These are phyloP conservation scores for Sthenelais limicola DNA, from an alignment of 2,888 invertebrate species.

Conservation along the genomic window DNA sequence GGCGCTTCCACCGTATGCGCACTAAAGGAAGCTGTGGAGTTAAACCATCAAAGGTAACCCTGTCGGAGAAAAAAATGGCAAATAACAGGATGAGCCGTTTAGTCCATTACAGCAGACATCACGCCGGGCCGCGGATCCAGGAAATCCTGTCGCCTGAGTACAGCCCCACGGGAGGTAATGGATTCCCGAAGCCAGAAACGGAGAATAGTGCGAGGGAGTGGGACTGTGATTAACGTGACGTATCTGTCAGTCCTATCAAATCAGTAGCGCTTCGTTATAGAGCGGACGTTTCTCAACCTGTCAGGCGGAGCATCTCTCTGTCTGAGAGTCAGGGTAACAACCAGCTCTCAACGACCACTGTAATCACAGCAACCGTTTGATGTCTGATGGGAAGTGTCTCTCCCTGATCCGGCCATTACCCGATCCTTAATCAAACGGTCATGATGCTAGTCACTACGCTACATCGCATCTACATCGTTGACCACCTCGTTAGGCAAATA, in stretches of 20 bases:
- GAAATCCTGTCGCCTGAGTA: conserved; percentile 21
- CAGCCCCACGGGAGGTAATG: conserved; percentile 12
- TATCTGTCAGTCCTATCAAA: conserved; percentile 15
- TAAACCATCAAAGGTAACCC: conserved; percentile 3
- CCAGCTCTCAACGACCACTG: not conserved
- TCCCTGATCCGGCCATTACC: no score
- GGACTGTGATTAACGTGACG: conserved; percentile 29
- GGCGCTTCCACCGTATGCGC: not conserved
- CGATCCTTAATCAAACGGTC: no score
- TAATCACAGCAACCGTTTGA: conserved; percentile 23
- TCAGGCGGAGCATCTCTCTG: not conserved
- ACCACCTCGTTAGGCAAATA: no score
- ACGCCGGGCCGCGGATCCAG: not conserved
- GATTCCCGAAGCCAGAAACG: conserved; percentile 20
- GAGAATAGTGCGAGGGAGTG: no score
- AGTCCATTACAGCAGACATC: conserved; percentile 34
- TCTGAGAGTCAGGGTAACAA: not conserved
- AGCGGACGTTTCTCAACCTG: not conserved
- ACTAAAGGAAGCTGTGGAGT: not conserved
- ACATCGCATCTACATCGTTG: no score
- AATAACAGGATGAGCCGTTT: conserved; percentile 34
- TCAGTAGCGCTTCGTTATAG: conserved; percentile 5
- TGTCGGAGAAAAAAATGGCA: not conserved
- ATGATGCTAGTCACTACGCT: no score
- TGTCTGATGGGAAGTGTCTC: not conserved